phyloP scores from a whole-genome alignment of 2,113 vertebrate genomes.

The Callipepla squamata region DNA sequence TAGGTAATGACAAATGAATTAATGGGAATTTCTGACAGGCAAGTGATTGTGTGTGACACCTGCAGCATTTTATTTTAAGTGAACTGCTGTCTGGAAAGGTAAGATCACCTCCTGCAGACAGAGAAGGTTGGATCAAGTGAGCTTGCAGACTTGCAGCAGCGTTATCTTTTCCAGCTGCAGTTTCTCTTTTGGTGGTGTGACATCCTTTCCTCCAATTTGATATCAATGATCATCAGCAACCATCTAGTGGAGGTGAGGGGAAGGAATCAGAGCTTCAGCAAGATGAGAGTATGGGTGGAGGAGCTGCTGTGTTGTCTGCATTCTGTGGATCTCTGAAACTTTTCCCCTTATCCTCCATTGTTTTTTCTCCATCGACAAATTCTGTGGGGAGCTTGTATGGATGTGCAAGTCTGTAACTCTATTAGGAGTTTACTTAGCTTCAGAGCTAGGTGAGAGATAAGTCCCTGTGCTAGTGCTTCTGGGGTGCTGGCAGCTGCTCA shows the following conservation, averaged over 20 bases:
- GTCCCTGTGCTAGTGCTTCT: background rate
- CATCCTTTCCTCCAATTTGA: background rate
- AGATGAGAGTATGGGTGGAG: background rate
- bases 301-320: background rate
- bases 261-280: background rate
- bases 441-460: background rate
- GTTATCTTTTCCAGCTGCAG: background rate
- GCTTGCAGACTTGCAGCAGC: background rate
- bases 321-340: background rate
- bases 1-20: background rate
- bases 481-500: background rate
- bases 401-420: background rate
- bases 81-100: background rate
- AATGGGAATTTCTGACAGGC: background rate
- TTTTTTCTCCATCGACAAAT: background rate
- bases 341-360: background rate
- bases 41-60: background rate
- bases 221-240: background rate
- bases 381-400: background rate
- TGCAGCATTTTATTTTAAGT: conserved; percentile 1
- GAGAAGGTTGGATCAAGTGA: background rate
- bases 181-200: background rate
- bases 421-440: background rate
- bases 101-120: background rate
- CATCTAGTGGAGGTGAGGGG: background rate